Percentiles rank a stretch among this genome's conserved stretches.
phyloP scores from a whole-genome alignment of 92 coral and sea anemone genomes.

The Muricea muricata region DNA sequence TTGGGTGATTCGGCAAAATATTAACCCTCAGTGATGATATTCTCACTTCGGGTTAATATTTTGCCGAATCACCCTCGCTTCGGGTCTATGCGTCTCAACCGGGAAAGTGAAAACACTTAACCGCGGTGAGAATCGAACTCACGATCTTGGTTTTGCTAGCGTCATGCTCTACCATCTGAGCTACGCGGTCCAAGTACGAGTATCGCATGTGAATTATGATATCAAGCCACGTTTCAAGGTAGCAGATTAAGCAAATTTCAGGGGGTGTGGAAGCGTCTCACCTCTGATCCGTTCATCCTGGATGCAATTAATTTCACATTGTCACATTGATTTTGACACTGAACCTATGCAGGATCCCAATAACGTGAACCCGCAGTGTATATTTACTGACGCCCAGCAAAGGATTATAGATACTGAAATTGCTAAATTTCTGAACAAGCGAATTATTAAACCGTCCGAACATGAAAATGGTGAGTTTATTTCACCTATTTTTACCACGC shows the following conservation, averaged over 20 bases:
- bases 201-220: no score
- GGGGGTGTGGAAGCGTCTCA: conserved; percentile 47
- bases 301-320: conserved; percentile 63
- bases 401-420: conserved; percentile 55
- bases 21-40: no score
- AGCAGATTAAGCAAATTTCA: conserved; percentile 53
- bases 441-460: conserved; percentile 39
- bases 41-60: no score
- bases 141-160: no score
- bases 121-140: no score
- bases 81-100: no score
- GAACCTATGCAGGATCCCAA: background rate
- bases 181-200: no score
- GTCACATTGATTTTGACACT: conserved; percentile 56
- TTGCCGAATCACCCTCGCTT: no score
- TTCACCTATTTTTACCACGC: conserved; percentile 34
- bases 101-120: no score
- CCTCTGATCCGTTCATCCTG: conserved; percentile 56
- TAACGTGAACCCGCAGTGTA: conserved; percentile 8
- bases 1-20: no score
- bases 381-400: conserved; percentile 33
- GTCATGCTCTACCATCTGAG: no score
- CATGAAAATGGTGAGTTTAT: conserved; percentile 51
- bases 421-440: conserved; percentile 50
- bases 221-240: conserved; percentile 53